A percentile compares a stretch with the other conserved stretches of the same genome.
These are phyloP conservation scores for Sterna hirundo DNA, from an alignment of 2,113 vertebrate genomes.

Conservation along the genomic window DNA sequence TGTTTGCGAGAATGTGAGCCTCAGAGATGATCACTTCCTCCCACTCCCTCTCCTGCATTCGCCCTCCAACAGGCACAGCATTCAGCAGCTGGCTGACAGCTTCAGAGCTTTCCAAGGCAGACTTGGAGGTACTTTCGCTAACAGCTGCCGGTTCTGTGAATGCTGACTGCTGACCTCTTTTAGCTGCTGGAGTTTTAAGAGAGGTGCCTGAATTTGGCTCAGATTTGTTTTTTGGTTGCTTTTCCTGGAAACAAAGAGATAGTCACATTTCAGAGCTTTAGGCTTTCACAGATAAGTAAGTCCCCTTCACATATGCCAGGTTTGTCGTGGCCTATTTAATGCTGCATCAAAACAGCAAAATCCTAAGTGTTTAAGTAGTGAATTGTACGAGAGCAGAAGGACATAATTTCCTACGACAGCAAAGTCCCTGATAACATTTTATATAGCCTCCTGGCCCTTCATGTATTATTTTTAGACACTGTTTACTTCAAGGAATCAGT, in stretches of 20 bases:
- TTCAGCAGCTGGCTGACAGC: constrained; percentile 78
- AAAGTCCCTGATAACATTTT: neutral
- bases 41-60: constrained; percentile 71
- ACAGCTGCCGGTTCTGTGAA: constrained; percentile 10
- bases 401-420: neutral
- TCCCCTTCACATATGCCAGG: neutral
- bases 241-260: constrained; percentile 70
- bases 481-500: neutral
- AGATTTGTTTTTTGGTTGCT: constrained; percentile 75
- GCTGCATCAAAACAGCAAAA: neutral
- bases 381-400: neutral
- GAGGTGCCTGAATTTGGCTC: constrained; percentile 68
- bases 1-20: constrained; percentile 61
- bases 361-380: neutral
- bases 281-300: neutral
- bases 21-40: constrained; percentile 78
- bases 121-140: constrained; percentile 49
- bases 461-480: neutral
- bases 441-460: neutral
- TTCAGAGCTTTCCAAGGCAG: constrained; percentile 69
- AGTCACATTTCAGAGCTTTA: neutral
- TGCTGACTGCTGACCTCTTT: constrained; percentile 67
- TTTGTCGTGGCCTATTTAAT: neutral
- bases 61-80: constrained; percentile 53
- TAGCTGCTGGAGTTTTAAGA: constrained; percentile 63